Percentiles rank a stretch among this genome's conserved stretches.
Conservation (phyloP, 2,888 invertebrate species). For the Ophioninae sp. region DNA sequence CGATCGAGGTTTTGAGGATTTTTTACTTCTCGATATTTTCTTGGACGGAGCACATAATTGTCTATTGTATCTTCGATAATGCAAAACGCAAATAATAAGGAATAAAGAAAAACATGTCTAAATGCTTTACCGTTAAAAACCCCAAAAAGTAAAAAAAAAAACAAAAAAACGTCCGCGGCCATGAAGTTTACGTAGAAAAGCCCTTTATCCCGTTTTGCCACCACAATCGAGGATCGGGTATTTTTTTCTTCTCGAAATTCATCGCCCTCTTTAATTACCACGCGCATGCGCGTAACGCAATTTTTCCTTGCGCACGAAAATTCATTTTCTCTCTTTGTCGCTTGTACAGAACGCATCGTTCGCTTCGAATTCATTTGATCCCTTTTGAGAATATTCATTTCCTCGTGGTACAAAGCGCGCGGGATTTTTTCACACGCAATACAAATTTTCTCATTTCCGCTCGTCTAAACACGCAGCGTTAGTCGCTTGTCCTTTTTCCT, state of each 20-base stretch:
- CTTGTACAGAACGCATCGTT: not conserved
- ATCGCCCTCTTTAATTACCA: slow-evolving; percentile 46
- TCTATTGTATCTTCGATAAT: slow-evolving; percentile 9
- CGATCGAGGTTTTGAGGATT: slow-evolving; percentile 12
- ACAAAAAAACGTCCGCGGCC: slow-evolving; percentile 9
- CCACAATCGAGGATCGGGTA: not conserved
- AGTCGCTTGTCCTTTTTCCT: not conserved
- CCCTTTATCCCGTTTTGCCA: not conserved
- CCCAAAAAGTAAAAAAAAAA: not conserved
- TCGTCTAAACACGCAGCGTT: not conserved
- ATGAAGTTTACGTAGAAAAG: not conserved
- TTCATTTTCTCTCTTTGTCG: slow-evolving; percentile 5
- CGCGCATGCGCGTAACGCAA: not conserved
- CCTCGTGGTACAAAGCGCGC: not conserved
- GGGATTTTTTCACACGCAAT: not conserved
- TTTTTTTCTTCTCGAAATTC: slow-evolving; percentile 15
- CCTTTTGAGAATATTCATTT: not conserved
- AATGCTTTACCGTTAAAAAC: slow-evolving; percentile 1
- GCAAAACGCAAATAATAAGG: slow-evolving; percentile 4
- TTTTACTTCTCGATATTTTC: slow-evolving; percentile 22
- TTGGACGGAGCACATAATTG: slow-evolving; percentile 60
- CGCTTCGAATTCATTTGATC: not conserved
- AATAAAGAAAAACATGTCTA: not conserved
- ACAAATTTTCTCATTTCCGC: slow-evolving; percentile 6
- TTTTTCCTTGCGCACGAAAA: not conserved